phyloP scores from a whole-genome alignment of 2,888 invertebrate species.

The Strigamia transsilvanica region DNA sequence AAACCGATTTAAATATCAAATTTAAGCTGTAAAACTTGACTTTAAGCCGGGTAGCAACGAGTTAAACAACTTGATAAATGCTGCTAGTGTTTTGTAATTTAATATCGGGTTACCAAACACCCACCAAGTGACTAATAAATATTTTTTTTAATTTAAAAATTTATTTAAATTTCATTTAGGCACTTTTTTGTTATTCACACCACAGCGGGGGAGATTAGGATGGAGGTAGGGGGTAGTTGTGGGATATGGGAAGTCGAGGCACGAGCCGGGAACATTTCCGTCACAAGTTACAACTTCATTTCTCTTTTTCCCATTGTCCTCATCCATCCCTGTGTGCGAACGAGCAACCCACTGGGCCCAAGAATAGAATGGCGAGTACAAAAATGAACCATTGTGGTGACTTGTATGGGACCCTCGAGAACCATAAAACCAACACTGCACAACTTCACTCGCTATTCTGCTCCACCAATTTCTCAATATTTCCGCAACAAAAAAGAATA shows the following conservation, averaged over 20 bases:
- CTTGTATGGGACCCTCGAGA: conserved; percentile 34
- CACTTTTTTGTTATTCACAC: background rate
- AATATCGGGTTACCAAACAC: too few species aligned
- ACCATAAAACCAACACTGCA: conserved; percentile 33
- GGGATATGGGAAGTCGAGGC: background rate
- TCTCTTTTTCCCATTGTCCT: conserved; percentile 34
- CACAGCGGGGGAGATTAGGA: conserved; percentile 8
- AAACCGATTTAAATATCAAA: too few species aligned
- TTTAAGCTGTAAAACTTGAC: too few species aligned
- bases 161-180: background rate
- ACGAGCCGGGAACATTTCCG: conserved; percentile 22
- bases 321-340: conserved; percentile 18
- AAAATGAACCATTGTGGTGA: conserved; percentile 38
- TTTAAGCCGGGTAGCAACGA: too few species aligned
- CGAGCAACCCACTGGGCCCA: conserved; percentile 28
- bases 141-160: background rate
- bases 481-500: background rate
- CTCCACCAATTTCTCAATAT: conserved; percentile 28
- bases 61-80: too few species aligned
- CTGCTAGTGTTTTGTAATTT: too few species aligned
- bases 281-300: conserved; percentile 30
- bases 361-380: conserved; percentile 35
- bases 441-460: conserved; percentile 5
- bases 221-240: background rate
- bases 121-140: too few species aligned